Evolutionary conservation across 2,797 vertebrate species (phyloP).

Genomic region (Trematomus bernacchii): DNA sequence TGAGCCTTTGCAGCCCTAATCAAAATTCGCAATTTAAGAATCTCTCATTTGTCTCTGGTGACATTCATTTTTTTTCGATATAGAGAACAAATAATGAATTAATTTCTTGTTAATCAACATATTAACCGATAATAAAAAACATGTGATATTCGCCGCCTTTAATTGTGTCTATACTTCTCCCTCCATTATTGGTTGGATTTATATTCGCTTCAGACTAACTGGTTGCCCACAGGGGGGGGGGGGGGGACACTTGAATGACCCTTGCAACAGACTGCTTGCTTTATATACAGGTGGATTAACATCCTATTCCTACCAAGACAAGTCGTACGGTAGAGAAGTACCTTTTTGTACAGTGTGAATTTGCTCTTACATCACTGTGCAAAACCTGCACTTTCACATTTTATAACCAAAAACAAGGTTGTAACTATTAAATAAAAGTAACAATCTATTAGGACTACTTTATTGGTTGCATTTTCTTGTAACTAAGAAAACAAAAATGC

Average conservation of each 20-base stretch:
- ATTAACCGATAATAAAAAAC: no score
- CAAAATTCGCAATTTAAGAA: neutral
- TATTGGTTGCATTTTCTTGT: constrained; percentile 9
- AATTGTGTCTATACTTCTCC: neutral
- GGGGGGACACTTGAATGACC: constrained; percentile 24
- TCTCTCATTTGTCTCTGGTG: neutral
- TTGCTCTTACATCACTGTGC: neutral
- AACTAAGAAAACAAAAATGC: constrained; percentile 16
- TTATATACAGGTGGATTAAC: constrained; percentile 49
- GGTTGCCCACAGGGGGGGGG: neutral
- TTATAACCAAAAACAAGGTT: constrained; percentile 10
- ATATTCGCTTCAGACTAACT: constrained; percentile 2
- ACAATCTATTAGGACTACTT: constrained; percentile 10
- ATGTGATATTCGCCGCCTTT: no score
- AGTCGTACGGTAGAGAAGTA: neutral
- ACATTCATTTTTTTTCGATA: neutral
- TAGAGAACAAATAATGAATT: neutral
- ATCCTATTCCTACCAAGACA: constrained; percentile 16
- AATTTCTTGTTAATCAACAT: neutral
- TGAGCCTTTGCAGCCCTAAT: neutral
- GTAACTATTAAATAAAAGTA: constrained; percentile 5
- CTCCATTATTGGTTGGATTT: neutral
- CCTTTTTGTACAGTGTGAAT: neutral
- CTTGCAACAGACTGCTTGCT: constrained; percentile 40
- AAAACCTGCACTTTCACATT: neutral